phyloP scores from a whole-genome alignment of 2,113 vertebrate genomes.

The Phalacrocorax carbo region DNA sequence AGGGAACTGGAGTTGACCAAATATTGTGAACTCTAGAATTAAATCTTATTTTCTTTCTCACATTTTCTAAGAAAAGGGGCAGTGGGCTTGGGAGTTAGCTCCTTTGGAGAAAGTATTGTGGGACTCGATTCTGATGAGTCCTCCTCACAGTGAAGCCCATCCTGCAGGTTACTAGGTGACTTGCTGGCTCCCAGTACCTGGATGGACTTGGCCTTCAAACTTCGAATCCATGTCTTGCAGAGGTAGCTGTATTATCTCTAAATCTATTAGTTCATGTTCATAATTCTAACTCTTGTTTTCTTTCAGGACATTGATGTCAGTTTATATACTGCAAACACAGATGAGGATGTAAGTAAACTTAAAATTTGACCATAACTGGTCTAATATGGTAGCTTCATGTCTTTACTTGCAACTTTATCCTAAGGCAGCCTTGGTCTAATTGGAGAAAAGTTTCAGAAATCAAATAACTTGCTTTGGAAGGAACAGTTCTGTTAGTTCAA shows the following conservation, averaged over 20 bases:
- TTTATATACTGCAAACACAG: conserved; percentile 73
- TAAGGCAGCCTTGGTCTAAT: not conserved
- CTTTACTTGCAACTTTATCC: not conserved
- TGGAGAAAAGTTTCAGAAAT: not conserved
- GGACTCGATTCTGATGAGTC: not conserved
- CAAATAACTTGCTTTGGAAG: not conserved
- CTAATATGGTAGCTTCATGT: not conserved
- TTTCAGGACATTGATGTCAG: conserved; percentile 73
- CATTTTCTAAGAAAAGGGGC: not conserved
- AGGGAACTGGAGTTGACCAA: not conserved
- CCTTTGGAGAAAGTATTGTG: not conserved
- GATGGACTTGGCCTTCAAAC: not conserved
- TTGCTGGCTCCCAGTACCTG: not conserved
- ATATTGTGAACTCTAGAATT: not conserved
- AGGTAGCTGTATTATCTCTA: not conserved
- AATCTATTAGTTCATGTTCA: not conserved
- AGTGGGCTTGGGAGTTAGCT: not conserved
- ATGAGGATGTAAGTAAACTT: conserved; percentile 69
- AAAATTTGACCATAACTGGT: not conserved
- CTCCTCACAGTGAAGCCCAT: not conserved
- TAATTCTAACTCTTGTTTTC: conserved; percentile 13
- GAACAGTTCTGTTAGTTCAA: not conserved
- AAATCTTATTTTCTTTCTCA: not conserved
- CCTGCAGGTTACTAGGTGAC: not conserved
- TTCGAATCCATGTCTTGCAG: not conserved